These are phyloP conservation scores for Plecotus auritus DNA, from an alignment of 2,113 vertebrate species.

Conservation along the genomic window DNA sequence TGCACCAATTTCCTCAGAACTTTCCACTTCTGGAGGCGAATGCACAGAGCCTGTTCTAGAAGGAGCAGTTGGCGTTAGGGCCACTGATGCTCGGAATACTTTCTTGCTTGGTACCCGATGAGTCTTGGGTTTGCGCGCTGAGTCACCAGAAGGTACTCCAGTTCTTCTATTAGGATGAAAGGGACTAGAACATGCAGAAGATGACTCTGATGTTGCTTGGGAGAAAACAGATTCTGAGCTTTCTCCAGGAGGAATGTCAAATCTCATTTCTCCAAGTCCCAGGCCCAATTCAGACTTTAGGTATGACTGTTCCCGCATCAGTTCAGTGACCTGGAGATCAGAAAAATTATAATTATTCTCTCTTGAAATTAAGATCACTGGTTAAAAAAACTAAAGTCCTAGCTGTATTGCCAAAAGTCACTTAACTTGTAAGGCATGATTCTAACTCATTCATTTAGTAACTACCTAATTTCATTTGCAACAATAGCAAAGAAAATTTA, in stretches of 20 bases:
- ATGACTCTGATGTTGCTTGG: conserved; percentile 82
- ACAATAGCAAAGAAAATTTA: neutral
- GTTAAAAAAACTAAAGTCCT: conserved; percentile 20
- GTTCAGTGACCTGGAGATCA: conserved; percentile 88
- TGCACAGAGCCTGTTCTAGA: conserved; percentile 79
- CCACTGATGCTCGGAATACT: conserved; percentile 89
- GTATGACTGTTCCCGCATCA: conserved; percentile 92
- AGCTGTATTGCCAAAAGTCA: neutral
- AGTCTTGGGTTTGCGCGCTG: conserved; percentile 65
- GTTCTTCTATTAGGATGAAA: conserved; percentile 72
- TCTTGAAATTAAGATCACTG: neutral
- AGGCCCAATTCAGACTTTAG: conserved; percentile 91
- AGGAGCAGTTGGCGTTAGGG: conserved; percentile 87
- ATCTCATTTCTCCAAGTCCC: conserved; percentile 81
- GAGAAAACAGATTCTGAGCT: conserved; percentile 82
- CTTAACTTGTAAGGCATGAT: neutral
- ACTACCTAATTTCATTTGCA: neutral
- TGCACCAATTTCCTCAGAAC: conserved; percentile 69
- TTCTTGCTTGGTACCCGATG: conserved; percentile 73
- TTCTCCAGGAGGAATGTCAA: conserved; percentile 79
- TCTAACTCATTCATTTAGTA: conserved; percentile 24
- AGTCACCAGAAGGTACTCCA: conserved; percentile 63
- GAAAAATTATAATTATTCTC: conserved; percentile 45
- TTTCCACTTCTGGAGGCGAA: conserved; percentile 64
- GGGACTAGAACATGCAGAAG: conserved; percentile 87